A percentile compares a stretch with the other conserved stretches of the same genome.
These are phyloP conservation scores for Hypena proboscidalis DNA, from an alignment of 2,888 invertebrate genomes.

Conservation along the genomic window DNA sequence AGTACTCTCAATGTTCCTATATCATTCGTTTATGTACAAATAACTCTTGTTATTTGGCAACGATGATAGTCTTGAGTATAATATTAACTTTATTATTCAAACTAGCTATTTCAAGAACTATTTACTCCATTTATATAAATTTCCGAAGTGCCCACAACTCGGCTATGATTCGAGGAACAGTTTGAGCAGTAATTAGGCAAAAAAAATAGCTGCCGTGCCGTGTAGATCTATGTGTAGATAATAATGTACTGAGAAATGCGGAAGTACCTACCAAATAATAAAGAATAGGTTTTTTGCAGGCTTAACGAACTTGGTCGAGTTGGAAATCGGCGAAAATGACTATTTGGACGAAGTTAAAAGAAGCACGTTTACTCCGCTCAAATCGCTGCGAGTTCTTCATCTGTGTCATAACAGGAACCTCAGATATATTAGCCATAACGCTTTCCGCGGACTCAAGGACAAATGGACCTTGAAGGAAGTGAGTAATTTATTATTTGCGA, in stretches of 20 bases:
- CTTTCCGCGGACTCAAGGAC: conserved; percentile 81
- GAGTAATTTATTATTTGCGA: conserved; percentile 45
- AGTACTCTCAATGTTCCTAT: conserved; percentile 15
- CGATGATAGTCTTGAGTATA: conserved; percentile 19
- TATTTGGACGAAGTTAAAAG: conserved; percentile 83
- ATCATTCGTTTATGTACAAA: conserved; percentile 22
- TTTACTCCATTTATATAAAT: conserved; percentile 13
- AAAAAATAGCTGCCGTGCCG: conserved; percentile 23
- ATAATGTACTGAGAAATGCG: conserved; percentile 23
- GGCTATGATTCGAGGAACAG: conserved; percentile 7
- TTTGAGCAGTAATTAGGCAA: conserved; percentile 8
- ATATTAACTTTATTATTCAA: conserved; percentile 14
- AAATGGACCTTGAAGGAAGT: conserved; percentile 84
- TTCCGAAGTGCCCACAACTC: background rate
- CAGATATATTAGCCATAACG: conserved; percentile 84
- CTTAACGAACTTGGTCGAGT: conserved; percentile 79
- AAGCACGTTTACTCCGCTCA: conserved; percentile 82
- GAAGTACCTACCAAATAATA: conserved; percentile 39
- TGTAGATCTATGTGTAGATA: conserved; percentile 27
- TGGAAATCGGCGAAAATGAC: conserved; percentile 86
- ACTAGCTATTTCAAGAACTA: conserved; percentile 27
- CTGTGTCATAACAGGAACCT: conserved; percentile 82
- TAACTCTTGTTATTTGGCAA: conserved; percentile 28
- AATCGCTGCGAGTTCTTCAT: conserved; percentile 72
- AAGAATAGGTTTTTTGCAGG: conserved; percentile 65